A percentile compares a stretch with the other conserved stretches of the same genome.
Evolutionary conservation across 2,113 vertebrate species (phyloP).

Genomic region (Noctilio leporinus): DNA sequence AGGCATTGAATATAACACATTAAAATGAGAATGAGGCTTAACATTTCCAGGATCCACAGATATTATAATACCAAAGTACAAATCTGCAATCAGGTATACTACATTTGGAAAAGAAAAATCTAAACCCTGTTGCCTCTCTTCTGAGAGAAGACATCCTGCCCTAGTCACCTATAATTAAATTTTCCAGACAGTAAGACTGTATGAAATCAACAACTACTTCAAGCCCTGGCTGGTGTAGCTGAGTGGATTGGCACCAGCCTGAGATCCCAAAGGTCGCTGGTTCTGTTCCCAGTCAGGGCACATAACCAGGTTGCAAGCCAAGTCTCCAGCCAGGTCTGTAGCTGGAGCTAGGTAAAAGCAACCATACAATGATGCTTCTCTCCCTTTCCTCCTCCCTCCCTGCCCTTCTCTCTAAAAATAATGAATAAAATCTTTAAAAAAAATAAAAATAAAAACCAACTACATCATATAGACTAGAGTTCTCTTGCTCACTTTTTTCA

Average conservation of each 20-base stretch:
- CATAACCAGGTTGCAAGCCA: too few species aligned
- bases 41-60: background rate
- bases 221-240: too few species aligned
- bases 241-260: too few species aligned
- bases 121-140: background rate
- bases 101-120: background rate
- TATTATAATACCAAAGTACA: background rate
- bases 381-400: too few species aligned
- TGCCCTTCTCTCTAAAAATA: too few species aligned
- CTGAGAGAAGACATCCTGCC: background rate
- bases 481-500: background rate
- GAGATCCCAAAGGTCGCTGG: too few species aligned
- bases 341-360: too few species aligned
- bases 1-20: background rate
- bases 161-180: background rate
- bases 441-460: too few species aligned
- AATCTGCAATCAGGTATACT: background rate
- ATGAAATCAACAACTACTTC: background rate
- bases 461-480: background rate
- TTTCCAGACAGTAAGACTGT: background rate
- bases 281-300: too few species aligned
- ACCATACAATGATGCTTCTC: too few species aligned
- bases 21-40: background rate
- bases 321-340: too few species aligned
- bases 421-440: too few species aligned